Evolutionary conservation across 2,113 vertebrate species (phyloP), one percentile per base, ranked within the genome.

Genomic region (Petrocephalus zakoni): DNA sequence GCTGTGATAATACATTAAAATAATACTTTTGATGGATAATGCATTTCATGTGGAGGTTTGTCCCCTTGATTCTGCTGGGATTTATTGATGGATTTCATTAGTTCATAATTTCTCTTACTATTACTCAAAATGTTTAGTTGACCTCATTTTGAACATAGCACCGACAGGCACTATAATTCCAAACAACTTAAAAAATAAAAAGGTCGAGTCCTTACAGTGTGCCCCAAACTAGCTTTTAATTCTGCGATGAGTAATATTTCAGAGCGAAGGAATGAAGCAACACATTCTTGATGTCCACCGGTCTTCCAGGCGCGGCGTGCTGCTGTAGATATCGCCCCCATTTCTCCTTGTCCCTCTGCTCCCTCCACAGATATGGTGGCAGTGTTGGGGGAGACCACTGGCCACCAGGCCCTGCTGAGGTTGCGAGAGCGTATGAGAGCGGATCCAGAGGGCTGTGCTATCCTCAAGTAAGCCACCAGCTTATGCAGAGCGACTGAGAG

Each of bases 351-450:
- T 47, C 37, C 0, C 1, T 75, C 37, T 87, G 29, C 53, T 85
- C 58, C n/a, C 87, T 78, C 93, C 93, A 87, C 94, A 99, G 98
- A 99, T 93, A 99, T 99, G 98, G 97, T 99, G 2, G 98, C 98
- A 0, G 98, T 99, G 42, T 96, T 99, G 0, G 98, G 97, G 4
- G 98, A 99, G 92, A 97, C 98, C 2, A 99, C 98, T 0, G 98
- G 98, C 52, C 92, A 92, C 72, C 88, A 91, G 5, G 96, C 97
- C 3, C 93, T 99, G 88, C 90, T 93, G 51, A 95, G 92, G 17
- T 95, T 99, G 90, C 94, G 97, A 53, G 95, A 98, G 90, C 93
- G 91, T 93, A 99, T 99, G 98, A 97, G 89, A 88, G 96, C 93
- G 21, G 95, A 99, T 88, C 96, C 97, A 0, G 98, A 99, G 93